phyloP scores from a whole-genome alignment of 2,888 invertebrate species.

The Mythimna lalbum region DNA sequence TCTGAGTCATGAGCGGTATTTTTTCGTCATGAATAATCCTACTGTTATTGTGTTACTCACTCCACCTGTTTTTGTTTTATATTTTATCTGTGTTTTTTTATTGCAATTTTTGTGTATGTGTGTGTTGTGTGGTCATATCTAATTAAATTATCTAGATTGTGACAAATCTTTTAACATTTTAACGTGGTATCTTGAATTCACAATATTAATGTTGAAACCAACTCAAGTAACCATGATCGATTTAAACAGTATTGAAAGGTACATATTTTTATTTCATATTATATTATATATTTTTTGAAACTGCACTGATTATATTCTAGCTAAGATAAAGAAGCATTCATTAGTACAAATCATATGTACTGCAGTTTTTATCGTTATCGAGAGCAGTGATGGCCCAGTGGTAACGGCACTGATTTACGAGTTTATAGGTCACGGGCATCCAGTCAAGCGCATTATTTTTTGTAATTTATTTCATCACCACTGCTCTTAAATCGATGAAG shows the following conservation, averaged over 20 bases:
- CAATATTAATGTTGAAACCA: not conserved
- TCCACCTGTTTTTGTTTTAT: slow-evolving; percentile 52
- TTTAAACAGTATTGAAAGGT: not conserved
- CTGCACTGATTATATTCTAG: no score
- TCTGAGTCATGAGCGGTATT: slow-evolving; percentile 61
- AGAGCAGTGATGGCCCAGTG: no score
- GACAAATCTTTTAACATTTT: slow-evolving; percentile 15
- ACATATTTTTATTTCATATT: not conserved
- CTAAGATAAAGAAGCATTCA: not conserved
- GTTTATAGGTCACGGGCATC: no score
- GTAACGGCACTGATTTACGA: no score
- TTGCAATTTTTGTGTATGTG: slow-evolving; percentile 45
- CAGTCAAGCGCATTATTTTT: no score
- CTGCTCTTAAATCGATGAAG: no score
- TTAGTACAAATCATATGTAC: not conserved
- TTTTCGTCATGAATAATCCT: slow-evolving; percentile 55
- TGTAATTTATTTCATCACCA: no score
- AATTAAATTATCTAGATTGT: slow-evolving; percentile 32
- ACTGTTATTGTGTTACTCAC: slow-evolving; percentile 57
- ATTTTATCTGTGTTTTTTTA: slow-evolving; percentile 49
- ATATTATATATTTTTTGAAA: no score
- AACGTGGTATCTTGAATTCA: slow-evolving; percentile 4
- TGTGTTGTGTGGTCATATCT: slow-evolving; percentile 55
- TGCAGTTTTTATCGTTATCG: not conserved
- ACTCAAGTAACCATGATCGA: not conserved